These are phyloP conservation scores for Elymnias hypermnestra DNA, from an alignment of 1,140 invertebrate genomes.

Conservation along the genomic window DNA sequence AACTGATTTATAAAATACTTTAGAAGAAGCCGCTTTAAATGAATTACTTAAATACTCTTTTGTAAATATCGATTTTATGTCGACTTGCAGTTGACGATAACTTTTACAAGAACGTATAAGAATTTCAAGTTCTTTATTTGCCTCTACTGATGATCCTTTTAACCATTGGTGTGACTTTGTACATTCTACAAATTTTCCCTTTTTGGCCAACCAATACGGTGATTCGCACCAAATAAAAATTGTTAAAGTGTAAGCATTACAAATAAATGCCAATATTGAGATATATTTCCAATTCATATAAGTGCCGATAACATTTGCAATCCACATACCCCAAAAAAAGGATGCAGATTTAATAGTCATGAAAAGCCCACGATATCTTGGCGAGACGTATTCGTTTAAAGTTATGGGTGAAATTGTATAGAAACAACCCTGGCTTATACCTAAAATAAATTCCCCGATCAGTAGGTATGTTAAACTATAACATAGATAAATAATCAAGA, in stretches of 20 bases:
- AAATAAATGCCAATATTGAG: slow-evolving; percentile 23
- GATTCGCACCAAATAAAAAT: slow-evolving; percentile 33
- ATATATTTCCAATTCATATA: slow-evolving; percentile 39
- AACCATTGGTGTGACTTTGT: slow-evolving; percentile 22
- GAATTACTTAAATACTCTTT: neutral
- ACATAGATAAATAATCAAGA: neutral
- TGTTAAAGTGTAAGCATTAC: slow-evolving; percentile 19
- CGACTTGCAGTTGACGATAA: neutral
- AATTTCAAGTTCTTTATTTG: slow-evolving; percentile 23
- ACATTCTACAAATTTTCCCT: slow-evolving; percentile 25
- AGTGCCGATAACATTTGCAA: slow-evolving; percentile 34
- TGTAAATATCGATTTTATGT: slow-evolving; percentile 10
- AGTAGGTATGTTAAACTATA: slow-evolving; percentile 6
- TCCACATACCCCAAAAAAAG: slow-evolving; percentile 34
- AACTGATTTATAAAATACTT: slow-evolving; percentile 28
- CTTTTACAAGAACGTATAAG: slow-evolving; percentile 1
- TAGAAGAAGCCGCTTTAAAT: neutral
- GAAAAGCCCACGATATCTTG: slow-evolving; percentile 32
- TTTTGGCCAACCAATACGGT: slow-evolving; percentile 33
- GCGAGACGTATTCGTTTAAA: slow-evolving; percentile 26
- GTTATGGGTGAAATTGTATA: slow-evolving; percentile 1
- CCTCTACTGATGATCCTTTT: slow-evolving; percentile 21
- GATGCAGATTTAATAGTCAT: slow-evolving; percentile 34
- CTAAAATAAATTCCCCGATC: slow-evolving; percentile 7
- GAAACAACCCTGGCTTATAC: neutral